Conservation (phyloP, 2,113 vertebrate species). For the Pelvicachromis taeniatus region DNA sequence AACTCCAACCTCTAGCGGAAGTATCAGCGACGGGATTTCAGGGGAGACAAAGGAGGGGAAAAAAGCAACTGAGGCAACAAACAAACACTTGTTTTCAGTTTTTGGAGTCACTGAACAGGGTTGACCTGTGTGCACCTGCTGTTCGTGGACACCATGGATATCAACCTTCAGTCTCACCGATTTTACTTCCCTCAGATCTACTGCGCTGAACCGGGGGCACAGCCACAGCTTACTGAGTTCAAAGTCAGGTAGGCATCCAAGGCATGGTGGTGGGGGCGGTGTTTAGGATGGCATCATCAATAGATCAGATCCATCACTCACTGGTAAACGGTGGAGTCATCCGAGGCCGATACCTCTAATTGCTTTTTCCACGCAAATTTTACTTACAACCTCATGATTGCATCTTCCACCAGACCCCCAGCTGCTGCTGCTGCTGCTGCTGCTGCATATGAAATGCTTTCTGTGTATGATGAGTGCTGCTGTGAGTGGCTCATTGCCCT, state of each 20-base stretch:
- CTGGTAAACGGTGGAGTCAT: background rate
- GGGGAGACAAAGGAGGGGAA: background rate
- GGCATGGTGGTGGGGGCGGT: background rate
- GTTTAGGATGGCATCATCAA: background rate
- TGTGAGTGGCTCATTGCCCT: slow-evolving; percentile 49
- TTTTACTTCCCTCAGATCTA: slow-evolving; percentile 76
- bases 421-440: slow-evolving; percentile 35
- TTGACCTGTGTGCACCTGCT: slow-evolving; percentile 16
- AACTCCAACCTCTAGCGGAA: slow-evolving; percentile 34
- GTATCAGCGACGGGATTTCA: background rate
- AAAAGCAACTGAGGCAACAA: background rate
- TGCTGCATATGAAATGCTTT: slow-evolving; percentile 29
- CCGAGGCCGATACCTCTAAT: background rate
- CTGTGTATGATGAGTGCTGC: slow-evolving; percentile 21
- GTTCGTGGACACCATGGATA: slow-evolving; percentile 60
- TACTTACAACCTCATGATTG: background rate
- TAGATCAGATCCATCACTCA: background rate
- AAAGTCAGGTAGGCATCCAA: slow-evolving; percentile 72
- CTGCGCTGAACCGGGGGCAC: slow-evolving; percentile 66
- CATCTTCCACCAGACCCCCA: background rate
- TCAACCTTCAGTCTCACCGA: slow-evolving; percentile 72
- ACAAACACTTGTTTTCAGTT: background rate
- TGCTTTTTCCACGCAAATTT: background rate
- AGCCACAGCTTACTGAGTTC: slow-evolving; percentile 66
- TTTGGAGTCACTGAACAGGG: background rate